Conservation (phyloP, 2,888 invertebrate species). For the Tachina grossa region DNA sequence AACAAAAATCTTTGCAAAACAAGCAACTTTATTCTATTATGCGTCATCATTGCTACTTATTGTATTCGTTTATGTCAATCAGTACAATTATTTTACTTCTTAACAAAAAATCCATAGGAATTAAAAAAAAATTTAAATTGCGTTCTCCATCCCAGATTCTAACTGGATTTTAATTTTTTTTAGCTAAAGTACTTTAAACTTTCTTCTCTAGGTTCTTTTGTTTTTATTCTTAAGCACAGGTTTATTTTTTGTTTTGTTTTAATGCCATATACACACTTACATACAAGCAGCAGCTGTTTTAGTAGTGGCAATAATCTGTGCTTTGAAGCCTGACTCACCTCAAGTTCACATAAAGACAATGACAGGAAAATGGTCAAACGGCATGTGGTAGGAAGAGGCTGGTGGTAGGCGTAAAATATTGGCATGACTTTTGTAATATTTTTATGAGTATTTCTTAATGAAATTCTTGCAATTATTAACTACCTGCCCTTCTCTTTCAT, state of each 20-base stretch:
- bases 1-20: no score
- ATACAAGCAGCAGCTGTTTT: neutral
- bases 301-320: neutral
- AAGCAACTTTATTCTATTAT: no score
- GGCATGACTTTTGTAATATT: constrained; percentile 26
- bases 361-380: neutral
- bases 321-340: constrained; percentile 45
- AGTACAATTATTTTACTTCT: no score
- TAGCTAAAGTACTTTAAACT: constrained; percentile 46
- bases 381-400: constrained; percentile 5
- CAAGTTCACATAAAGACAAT: neutral
- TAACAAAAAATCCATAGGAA: neutral
- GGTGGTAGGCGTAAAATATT: constrained; percentile 24
- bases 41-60: no score
- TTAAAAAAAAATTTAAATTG: neutral
- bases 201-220: constrained; percentile 55
- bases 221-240: constrained; percentile 26
- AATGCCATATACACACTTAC: neutral
- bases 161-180: constrained; percentile 22
- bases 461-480: constrained; percentile 9
- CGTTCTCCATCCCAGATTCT: constrained; percentile 24
- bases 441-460: neutral
- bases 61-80: no score
- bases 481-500: neutral
- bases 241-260: constrained; percentile 10